Conservation (phyloP, 92 coral and sea anemone species). For the Phenganax marumi region DNA sequence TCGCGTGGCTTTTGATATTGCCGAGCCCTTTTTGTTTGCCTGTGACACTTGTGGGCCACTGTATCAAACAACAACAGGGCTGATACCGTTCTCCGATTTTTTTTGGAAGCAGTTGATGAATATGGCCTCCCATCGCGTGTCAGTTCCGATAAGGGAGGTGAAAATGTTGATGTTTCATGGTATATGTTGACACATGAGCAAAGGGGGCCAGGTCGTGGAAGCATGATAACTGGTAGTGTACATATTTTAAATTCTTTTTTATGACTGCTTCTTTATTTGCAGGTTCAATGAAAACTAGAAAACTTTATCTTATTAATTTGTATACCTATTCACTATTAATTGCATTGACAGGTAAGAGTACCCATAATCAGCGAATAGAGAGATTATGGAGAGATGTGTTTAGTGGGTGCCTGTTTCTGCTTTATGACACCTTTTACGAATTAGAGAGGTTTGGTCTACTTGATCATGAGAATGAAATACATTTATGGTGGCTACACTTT, state of each 20-base stretch:
- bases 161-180: slow-evolving; percentile 28
- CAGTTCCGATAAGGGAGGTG: slow-evolving; percentile 35
- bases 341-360: slow-evolving; percentile 22
- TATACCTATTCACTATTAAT: background rate
- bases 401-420: background rate
- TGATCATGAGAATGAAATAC: slow-evolving; percentile 16
- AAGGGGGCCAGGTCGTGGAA: slow-evolving; percentile 15
- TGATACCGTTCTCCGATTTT: slow-evolving; percentile 4
- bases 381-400: slow-evolving; percentile 41
- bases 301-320: too few species aligned
- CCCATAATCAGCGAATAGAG: slow-evolving; percentile 27
- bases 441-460: slow-evolving; percentile 24
- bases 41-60: too few species aligned
- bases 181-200: slow-evolving; percentile 19
- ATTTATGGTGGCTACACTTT: slow-evolving; percentile 7
- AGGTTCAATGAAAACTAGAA: background rate
- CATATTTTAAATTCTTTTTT: background rate
- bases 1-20: too few species aligned
- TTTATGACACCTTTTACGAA: slow-evolving; percentile 8
- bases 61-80: slow-evolving; percentile 19
- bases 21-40: too few species aligned
- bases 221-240: slow-evolving; percentile 26
- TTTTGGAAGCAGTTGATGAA: background rate
- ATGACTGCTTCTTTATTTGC: background rate
- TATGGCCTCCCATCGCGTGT: slow-evolving; percentile 14